Evolutionary conservation across 2,113 vertebrate genomes (phyloP).

Genomic region (Malurus alboscapulatus): DNA sequence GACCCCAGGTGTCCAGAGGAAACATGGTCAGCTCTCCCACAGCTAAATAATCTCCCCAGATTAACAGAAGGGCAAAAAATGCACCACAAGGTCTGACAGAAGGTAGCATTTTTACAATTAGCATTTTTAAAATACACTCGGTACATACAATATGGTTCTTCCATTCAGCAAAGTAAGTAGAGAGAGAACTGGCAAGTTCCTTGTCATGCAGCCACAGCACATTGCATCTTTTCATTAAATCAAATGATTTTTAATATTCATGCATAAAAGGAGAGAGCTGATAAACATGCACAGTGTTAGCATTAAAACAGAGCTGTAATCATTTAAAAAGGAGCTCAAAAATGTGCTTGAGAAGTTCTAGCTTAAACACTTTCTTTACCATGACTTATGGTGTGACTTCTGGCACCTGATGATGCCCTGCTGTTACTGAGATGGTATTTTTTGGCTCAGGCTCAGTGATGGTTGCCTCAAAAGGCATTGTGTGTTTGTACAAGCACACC

Average conservation of each 20-base stretch:
- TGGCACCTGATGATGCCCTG: neutral
- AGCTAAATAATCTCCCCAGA: neutral
- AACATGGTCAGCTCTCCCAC: rapidly evolving
- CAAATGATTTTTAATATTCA: neutral
- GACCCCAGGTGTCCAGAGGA: neutral
- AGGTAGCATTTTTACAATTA: neutral
- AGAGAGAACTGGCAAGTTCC: neutral
- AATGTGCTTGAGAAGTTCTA: neutral
- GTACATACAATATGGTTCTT: neutral
- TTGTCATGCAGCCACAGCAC: neutral
- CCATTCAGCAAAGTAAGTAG: neutral
- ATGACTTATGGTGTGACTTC: neutral
- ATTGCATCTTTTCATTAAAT: neutral
- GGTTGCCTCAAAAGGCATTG: rapidly evolving
- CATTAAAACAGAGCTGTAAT: neutral
- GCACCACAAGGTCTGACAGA: neutral
- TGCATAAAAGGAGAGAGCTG: neutral
- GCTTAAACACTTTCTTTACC: neutral
- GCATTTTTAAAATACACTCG: neutral
- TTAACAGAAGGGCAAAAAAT: neutral
- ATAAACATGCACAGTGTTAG: neutral
- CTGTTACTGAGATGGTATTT: neutral
- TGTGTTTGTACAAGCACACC: no score
- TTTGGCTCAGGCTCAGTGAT: neutral
- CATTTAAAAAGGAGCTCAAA: neutral